Evolutionary conservation across 2,888 invertebrate genomes (phyloP).

Genomic region (Lamellibrachia satsuma): DNA sequence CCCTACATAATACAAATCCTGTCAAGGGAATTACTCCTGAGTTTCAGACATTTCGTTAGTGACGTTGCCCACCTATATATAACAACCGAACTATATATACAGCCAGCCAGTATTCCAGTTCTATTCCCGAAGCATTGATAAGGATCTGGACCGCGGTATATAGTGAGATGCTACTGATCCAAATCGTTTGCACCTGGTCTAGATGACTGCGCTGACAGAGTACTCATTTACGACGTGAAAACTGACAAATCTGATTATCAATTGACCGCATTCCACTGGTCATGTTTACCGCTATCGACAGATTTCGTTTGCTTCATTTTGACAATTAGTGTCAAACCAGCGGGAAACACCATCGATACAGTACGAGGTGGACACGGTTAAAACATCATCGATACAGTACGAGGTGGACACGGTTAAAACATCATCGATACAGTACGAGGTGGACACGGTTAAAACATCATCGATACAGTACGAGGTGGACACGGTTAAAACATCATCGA

Average conservation of each 20-base stretch:
- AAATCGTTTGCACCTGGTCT: conserved; percentile 3
- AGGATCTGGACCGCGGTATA: background rate
- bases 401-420: no score
- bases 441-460: no score
- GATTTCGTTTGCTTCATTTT: conserved; percentile 1
- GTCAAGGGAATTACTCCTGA: background rate
- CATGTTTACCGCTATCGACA: background rate
- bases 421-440: no score
- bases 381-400: background rate
- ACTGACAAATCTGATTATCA: background rate
- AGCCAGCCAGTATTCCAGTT: background rate
- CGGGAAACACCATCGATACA: background rate
- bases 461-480: no score
- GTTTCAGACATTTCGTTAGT: background rate
- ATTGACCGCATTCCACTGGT: background rate
- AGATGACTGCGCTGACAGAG: background rate
- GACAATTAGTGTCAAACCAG: background rate
- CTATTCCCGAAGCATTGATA: background rate
- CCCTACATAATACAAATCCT: background rate
- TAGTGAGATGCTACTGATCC: background rate
- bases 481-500: no score
- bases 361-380: background rate
- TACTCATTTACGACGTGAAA: background rate
- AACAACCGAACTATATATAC: background rate
- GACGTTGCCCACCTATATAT: background rate